These are phyloP conservation scores for Drosophila prostipennis DNA, from an alignment of 2,888 invertebrate genomes.

Conservation along the genomic window DNA sequence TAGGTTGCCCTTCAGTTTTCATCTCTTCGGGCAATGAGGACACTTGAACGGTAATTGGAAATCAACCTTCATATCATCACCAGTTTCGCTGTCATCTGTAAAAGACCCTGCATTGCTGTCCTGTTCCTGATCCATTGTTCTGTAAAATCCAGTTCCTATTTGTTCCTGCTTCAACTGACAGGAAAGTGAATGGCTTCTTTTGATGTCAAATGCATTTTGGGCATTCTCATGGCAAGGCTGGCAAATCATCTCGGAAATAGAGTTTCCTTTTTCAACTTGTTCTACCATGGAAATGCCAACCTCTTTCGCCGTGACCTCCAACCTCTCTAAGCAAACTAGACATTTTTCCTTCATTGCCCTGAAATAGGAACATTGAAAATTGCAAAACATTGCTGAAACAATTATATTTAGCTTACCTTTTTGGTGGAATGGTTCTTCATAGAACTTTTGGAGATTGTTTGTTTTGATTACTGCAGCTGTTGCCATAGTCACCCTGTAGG, in stretches of 20 bases:
- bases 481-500: background rate
- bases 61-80: background rate
- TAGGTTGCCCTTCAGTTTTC: background rate
- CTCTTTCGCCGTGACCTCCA: background rate
- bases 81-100: background rate
- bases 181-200: background rate
- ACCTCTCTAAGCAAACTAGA: background rate
- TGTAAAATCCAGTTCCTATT: background rate
- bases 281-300: background rate
- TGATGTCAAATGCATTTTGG: background rate
- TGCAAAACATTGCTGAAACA: too few relatives aligned
- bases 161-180: background rate
- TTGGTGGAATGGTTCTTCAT: background rate
- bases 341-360: background rate
- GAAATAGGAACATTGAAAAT: background rate
- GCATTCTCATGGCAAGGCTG: background rate
- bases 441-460: background rate
- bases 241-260: background rate
- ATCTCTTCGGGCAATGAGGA: background rate
- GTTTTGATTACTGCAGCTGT: background rate
- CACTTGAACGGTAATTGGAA: background rate
- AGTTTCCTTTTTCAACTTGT: background rate
- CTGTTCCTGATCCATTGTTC: background rate
- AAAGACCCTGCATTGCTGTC: background rate
- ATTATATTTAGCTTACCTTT: background rate